Evolutionary conservation across 2,888 invertebrate genomes (phyloP).

Genomic region (Molanna angustata): DNA sequence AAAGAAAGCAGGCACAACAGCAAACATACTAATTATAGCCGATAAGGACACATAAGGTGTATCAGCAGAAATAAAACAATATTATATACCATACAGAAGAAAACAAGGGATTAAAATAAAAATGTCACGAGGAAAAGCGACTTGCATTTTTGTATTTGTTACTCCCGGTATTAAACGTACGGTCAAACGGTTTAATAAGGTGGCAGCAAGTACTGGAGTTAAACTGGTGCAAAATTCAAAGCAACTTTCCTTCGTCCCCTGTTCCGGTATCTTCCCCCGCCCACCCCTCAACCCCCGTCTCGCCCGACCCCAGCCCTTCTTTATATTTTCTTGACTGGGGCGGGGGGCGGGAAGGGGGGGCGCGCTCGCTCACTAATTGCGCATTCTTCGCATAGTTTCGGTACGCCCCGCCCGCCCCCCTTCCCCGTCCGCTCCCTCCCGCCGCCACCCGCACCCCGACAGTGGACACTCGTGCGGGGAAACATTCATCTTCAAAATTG

Average conservation of each 20-base stretch:
- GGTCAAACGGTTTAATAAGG: too few relatives aligned
- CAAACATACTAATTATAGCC: too few relatives aligned
- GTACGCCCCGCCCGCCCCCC: constrained; percentile 62
- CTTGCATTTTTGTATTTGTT: too few relatives aligned
- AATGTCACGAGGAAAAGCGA: too few relatives aligned
- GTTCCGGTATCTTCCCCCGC: constrained; percentile 26
- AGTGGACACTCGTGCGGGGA: constrained; percentile 35
- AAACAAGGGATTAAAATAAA: too few relatives aligned
- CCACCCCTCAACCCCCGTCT: constrained; percentile 7
- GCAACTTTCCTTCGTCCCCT: constrained; percentile 11
- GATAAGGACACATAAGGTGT: too few relatives aligned
- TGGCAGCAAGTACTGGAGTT: too few relatives aligned
- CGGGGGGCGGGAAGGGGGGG: constrained; percentile 57
- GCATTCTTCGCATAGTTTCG: constrained; percentile 96
- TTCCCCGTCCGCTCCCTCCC: constrained; percentile 33
- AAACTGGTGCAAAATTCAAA: too few relatives aligned
- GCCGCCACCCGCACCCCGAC: constrained; percentile 30
- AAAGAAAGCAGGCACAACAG: too few relatives aligned
- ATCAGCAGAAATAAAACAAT: too few relatives aligned
- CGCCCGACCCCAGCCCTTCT: constrained; percentile 58
- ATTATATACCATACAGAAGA: too few relatives aligned
- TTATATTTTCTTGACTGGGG: constrained; percentile 67
- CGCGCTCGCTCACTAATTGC: constrained; percentile 89
- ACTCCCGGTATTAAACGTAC: too few relatives aligned
- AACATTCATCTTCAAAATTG: constrained; percentile 34